Evolutionary conservation across 2,113 vertebrate genomes (phyloP).

Genomic region (Daubentonia madagascariensis): DNA sequence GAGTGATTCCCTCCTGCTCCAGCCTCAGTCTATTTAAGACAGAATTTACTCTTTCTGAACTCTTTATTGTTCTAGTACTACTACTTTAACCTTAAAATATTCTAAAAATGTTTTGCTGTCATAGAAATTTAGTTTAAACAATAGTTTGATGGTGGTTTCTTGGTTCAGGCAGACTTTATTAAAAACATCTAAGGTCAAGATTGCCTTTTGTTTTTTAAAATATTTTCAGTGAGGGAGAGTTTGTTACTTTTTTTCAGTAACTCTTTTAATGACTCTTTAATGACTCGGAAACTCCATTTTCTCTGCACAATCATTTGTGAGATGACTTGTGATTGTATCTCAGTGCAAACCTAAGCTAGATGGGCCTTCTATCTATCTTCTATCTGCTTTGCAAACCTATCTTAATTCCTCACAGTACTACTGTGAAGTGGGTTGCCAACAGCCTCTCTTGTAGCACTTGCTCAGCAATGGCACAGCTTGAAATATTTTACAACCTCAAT

Average conservation of each 20-base stretch:
- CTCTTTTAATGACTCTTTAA: not conserved
- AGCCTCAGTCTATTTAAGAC: not conserved
- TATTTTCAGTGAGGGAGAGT: not conserved
- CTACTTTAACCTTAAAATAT: not conserved
- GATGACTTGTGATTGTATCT: not conserved
- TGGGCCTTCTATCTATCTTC: accelerated
- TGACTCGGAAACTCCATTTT: not conserved
- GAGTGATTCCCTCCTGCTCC: not conserved
- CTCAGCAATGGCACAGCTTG: not conserved
- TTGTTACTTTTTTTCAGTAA: not conserved
- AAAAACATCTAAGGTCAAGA: not conserved
- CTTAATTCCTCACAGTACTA: not conserved
- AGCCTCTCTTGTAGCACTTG: accelerated
- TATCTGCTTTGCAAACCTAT: not conserved
- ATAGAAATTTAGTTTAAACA: not conserved
- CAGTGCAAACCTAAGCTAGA: not conserved
- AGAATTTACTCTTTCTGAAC: not conserved
- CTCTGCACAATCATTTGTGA: not conserved
- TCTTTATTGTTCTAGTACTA: not conserved
- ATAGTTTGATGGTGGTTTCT: not conserved
- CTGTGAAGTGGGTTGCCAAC: accelerated
- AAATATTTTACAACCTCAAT: not conserved
- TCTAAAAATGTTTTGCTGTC: not conserved
- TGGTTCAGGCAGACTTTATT: not conserved
- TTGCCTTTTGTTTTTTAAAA: not conserved